Conservation (phyloP, 1,140 invertebrate species). For the silkworm (Bombyx mori) region ASM3026992v2 NC_085124.1:5691001-5691500, state of each 20-base stretch:
- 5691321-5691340: constrained; percentile 70
- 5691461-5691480: constrained; percentile 8
- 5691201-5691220: constrained; percentile 59
- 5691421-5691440: constrained; percentile 32
- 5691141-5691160: constrained; percentile 54
- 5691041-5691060: constrained; percentile 59
- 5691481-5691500: constrained; percentile 28
- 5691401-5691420: constrained; percentile 58
- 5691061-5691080: constrained; percentile 55
- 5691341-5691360: constrained; percentile 61
- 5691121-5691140: constrained; percentile 30
- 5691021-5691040: constrained; percentile 52
- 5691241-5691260: constrained; percentile 50
- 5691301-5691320: constrained; percentile 68
- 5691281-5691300: constrained; percentile 57
- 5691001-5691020: constrained; percentile 59
- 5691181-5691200: constrained; percentile 60
- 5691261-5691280: constrained; percentile 56
- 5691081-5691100: constrained; percentile 50
- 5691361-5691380: constrained; percentile 57
- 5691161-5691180: constrained; percentile 59
- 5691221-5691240: constrained; percentile 64
- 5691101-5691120: constrained; percentile 44
- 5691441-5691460: constrained; percentile 8
- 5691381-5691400: constrained; percentile 60